phyloP scores from a whole-genome alignment of 2,888 invertebrate genomes.

The Proisotoma minuta region DNA sequence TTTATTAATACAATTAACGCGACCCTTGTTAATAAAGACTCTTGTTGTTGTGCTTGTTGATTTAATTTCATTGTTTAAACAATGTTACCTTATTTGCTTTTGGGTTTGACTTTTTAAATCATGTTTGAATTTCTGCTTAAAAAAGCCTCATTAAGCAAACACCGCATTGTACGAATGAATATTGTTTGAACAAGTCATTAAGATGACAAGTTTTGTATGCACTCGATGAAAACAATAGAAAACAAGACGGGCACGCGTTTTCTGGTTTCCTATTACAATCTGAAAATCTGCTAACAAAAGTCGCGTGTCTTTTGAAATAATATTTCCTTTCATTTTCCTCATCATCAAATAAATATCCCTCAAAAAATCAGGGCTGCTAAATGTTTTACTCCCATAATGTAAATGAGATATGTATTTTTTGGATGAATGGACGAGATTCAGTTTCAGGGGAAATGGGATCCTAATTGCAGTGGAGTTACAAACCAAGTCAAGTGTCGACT shows the following conservation, averaged over 20 bases:
- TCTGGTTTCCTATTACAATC: conserved; percentile 13
- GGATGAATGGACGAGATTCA: background rate
- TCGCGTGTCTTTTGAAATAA: conserved; percentile 17
- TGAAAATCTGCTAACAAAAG: conserved; percentile 3
- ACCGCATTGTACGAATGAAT: no score
- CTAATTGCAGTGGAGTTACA: background rate
- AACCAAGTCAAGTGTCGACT: background rate
- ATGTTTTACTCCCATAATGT: background rate
- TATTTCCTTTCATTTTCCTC: conserved; percentile 1
- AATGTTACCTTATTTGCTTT: no score
- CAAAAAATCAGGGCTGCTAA: background rate
- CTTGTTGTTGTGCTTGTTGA: no score
- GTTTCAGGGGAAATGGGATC: background rate
- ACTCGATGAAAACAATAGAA: background rate
- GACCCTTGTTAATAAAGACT: no score
- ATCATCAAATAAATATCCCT: background rate
- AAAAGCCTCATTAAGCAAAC: no score
- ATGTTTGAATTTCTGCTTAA: no score
- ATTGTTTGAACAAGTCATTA: no score
- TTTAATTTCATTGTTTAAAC: no score
- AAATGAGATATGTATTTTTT: background rate
- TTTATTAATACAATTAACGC: no score
- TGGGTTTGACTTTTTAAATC: no score
- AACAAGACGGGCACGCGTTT: background rate
- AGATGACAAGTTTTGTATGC: background rate